Evolutionary conservation across 1,140 invertebrate genomes (phyloP), one percentile per base, ranked within the genome.

Genomic region (Bombus waltoni): DNA sequence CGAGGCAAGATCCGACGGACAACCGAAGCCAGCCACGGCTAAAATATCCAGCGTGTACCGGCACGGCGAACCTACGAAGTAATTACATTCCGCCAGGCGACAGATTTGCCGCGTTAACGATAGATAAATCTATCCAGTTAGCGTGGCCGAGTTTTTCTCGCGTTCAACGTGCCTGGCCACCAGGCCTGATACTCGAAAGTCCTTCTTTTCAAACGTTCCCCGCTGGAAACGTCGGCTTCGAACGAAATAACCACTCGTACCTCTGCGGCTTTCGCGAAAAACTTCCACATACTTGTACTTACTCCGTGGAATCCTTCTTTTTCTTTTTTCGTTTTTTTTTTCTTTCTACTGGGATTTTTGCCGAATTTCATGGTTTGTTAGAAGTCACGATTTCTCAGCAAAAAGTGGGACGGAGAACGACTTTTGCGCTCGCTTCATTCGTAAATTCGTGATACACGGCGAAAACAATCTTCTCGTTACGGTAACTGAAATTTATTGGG

Each of bases 91-190:
- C 35, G 59, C 42, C 77, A 53, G 70, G 76, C 80, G 80, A 80
- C 81, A 81, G 44, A 87, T 77, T 83, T 57, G 68, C 42, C 65
- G 42, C 74, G 80, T 73, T 76, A 57, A 68, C 28, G 62, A 71
- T 66, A 72, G 79, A 84, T 85, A 87, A 82, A 89, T 89, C 65
- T 82, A 80, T 87, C 73, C 65, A n/a, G 47, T 53, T 35, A 42
- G 28, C 47, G 9, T 25, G 42, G 47, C 22, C 22, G 28, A 28
- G 57, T 77, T 83, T 83, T 83, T 70, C 72, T 40, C 0, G 0
- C 13, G 32, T 59, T 75, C 47, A 11, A 13, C 32, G 57, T 42
- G 53, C 22, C 35, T 18, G 32, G 0, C 25, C 25, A 35, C 74
- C 18, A 28, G 11, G 15, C 44, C 35, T 59, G 47, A 53, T 53